Evolutionary conservation across 2,797 vertebrate species (phyloP), one percentile per base, ranked within the genome.

Genomic region (Peromyscus attwateri): DNA sequence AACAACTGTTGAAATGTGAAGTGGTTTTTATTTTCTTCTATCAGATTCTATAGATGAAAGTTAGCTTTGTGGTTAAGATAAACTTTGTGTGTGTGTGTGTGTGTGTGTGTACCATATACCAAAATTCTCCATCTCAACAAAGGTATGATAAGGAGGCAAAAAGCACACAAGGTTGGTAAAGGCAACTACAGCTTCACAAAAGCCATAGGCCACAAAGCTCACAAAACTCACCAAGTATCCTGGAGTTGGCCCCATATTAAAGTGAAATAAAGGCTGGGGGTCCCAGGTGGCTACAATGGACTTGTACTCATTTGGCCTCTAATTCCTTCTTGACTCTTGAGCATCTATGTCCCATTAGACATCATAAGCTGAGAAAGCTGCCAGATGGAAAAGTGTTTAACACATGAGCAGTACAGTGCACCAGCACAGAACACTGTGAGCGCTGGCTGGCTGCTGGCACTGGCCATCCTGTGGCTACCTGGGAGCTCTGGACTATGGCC

Each of bases 231-330:
- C 21, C 55, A 40, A 70, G 34, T 2, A 0, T n/a, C 55, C 31
- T 43, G 8, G 57, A n/a, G 7, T 46, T 13, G 40, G 57, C 55
- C 31, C 2, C 31, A 31, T 6, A 43, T 62, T 79, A 34, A 68
- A 49, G 23, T 40, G 70, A n/a, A 97, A 83, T 62, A 14, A 96
- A 82, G 25, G 23, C 70, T 64, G 68, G 71, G 29, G 40, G 89
- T 43, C 4, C 34, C 84, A 60, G 92, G 66, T 46, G 31, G 16
- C 55, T 80, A 71, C 40, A 34, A 37, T 81, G 40, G 73, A 57
- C 83, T 82, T n/a, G 70, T 29, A 70, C 80, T 71, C 57, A 60
- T 80, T 88, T 76, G 57, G n/a, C 73, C 37, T n/a, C 6, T 31
- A 57, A 62, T 62, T n/a, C 21, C 9, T 29, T 29, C 46, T 77